Conservation (phyloP, 2,888 invertebrate genomes). For the Dicyrtoma fusca region DNA sequence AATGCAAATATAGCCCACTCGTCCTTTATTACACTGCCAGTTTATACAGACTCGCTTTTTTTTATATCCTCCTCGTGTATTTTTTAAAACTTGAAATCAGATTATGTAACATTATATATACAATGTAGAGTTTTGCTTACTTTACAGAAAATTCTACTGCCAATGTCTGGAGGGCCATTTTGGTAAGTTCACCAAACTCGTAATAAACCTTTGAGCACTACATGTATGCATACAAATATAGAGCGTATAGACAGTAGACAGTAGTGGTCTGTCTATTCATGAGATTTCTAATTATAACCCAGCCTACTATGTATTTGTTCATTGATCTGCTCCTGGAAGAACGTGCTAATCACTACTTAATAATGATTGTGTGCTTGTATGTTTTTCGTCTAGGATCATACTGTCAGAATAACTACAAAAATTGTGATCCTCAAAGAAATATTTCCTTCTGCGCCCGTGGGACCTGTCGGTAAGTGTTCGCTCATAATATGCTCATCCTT, state of each 20-base stretch:
- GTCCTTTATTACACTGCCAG: too few species aligned
- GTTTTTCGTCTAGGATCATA: slow-evolving; percentile 5
- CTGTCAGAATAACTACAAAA: slow-evolving; percentile 53
- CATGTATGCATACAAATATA: too few species aligned
- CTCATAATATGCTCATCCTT: not conserved
- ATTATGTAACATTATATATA: not conserved
- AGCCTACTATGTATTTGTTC: not conserved
- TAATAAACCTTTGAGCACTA: too few species aligned
- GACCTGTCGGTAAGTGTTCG: slow-evolving; percentile 74
- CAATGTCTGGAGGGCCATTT: slow-evolving; percentile 32
- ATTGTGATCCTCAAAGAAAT: slow-evolving; percentile 70
- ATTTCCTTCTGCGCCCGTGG: slow-evolving; percentile 75
- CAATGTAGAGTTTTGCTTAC: not conserved
- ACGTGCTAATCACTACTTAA: not conserved
- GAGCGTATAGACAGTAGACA: too few species aligned
- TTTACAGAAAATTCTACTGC: slow-evolving; percentile 38
- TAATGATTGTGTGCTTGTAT: not conserved
- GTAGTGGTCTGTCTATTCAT: too few species aligned
- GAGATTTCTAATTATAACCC: too few species aligned
- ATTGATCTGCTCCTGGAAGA: not conserved
- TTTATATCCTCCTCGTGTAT: not conserved
- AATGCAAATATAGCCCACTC: not conserved
- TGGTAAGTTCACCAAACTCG: slow-evolving; percentile 25
- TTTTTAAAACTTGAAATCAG: not conserved
- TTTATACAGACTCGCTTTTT: not conserved